Percentiles rank a stretch among this genome's conserved stretches.
These are phyloP conservation scores for Callipepla squamata DNA, from an alignment of 2,113 vertebrate species.

Conservation along the genomic window DNA sequence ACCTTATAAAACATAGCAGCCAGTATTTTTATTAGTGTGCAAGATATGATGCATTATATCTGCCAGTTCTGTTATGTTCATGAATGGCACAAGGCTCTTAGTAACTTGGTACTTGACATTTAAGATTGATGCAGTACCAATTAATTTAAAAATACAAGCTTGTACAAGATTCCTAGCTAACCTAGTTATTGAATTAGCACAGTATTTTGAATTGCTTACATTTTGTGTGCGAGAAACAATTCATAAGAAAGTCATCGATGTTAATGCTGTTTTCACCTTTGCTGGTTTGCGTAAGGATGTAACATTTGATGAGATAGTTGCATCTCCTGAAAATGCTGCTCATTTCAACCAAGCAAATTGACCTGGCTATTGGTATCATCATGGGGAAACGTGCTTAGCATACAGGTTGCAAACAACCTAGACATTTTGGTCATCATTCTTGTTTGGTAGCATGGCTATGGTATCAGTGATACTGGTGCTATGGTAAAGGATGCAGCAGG, in stretches of 20 bases:
- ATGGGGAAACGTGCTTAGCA: neutral
- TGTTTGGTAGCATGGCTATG: neutral
- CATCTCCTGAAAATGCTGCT: slow-evolving; percentile 12
- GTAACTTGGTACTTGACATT: slow-evolving; percentile 13
- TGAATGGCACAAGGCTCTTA: neutral
- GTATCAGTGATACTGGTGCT: accelerated
- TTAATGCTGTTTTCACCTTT: slow-evolving; percentile 59
- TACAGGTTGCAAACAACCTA: neutral
- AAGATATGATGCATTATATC: slow-evolving; percentile 48
- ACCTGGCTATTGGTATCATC: neutral
- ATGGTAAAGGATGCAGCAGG: neutral
- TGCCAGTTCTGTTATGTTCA: neutral
- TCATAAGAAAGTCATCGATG: slow-evolving; percentile 15
- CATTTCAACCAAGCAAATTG: neutral
- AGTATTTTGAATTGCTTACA: slow-evolving; percentile 34
- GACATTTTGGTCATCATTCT: neutral
- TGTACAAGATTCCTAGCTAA: slow-evolving; percentile 12
- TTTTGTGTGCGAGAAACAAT: slow-evolving; percentile 14
- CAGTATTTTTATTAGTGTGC: slow-evolving; percentile 41
- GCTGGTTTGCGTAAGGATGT: slow-evolving; percentile 23
- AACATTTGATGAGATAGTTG: neutral
- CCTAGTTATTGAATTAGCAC: slow-evolving; percentile 59
- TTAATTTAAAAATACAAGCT: slow-evolving; percentile 40
- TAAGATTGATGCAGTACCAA: slow-evolving; percentile 18
- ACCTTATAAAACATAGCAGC: slow-evolving; percentile 50